Percentiles rank a stretch among this genome's conserved stretches.
Evolutionary conservation across 2,113 vertebrate genomes (phyloP).

Genomic region (Microtus ochrogaster): DNA sequence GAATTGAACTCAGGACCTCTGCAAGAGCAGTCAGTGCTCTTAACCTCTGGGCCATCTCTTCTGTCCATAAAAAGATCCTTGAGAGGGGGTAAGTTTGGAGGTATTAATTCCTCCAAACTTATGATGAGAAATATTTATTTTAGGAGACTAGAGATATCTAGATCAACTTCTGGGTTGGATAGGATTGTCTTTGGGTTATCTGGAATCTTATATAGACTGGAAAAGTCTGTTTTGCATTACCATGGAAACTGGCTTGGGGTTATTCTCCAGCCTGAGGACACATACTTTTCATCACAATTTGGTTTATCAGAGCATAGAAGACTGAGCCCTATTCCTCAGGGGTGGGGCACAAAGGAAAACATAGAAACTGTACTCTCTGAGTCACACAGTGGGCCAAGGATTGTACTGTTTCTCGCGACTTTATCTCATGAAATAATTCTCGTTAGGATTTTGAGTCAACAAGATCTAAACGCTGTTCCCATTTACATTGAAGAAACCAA

Average conservation of each 20-base stretch:
- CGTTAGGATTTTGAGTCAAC: neutral
- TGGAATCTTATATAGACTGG: neutral
- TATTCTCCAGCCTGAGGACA: neutral
- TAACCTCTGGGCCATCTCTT: neutral
- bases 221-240: neutral
- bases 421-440: slow-evolving; percentile 2
- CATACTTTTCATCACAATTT: neutral
- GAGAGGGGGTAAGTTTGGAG: neutral
- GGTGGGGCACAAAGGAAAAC: neutral
- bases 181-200: neutral
- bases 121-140: neutral
- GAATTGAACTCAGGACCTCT: neutral
- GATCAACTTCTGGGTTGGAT: neutral
- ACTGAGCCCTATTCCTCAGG: neutral
- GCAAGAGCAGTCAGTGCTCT: neutral
- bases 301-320: neutral
- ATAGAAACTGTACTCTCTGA: neutral
- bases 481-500: neutral
- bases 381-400: neutral
- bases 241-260: neutral
- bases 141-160: neutral
- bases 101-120: neutral
- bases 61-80: neutral
- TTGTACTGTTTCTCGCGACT: neutral
- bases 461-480: neutral